A percentile compares a stretch with the other conserved stretches of the same genome.
Conservation (phyloP, 1,140 invertebrate genomes). For the Drosophila sp. region DNA sequence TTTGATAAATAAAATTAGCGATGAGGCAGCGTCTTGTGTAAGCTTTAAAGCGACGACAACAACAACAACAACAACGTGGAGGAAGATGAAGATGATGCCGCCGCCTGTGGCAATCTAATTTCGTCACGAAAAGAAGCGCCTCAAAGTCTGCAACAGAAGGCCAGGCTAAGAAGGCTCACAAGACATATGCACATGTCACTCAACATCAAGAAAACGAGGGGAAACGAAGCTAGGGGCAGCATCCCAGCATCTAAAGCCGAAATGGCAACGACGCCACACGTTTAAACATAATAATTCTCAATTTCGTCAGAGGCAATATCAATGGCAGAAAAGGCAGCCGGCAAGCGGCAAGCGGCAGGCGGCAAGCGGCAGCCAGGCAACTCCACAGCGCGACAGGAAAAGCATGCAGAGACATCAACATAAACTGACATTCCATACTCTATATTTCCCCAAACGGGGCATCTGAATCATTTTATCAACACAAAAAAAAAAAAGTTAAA, state of each 20-base stretch:
- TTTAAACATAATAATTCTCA: slow-evolving; percentile 81
- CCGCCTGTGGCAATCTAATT: slow-evolving; percentile 54
- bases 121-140: slow-evolving; percentile 43
- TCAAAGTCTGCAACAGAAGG: slow-evolving; percentile 63
- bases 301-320: slow-evolving; percentile 76
- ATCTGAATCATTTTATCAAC: no score
- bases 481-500: no score
- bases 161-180: slow-evolving; percentile 27
- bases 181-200: slow-evolving; percentile 36
- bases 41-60: slow-evolving; percentile 45
- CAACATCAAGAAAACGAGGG: neutral
- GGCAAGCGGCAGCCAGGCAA: neutral
- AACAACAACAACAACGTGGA: no score
- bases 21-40: slow-evolving; percentile 7
- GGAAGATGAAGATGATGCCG: neutral
- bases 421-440: slow-evolving; percentile 68
- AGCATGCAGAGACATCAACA: slow-evolving; percentile 74
- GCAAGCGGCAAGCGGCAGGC: no score
- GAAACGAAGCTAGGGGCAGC: slow-evolving; percentile 11
- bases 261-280: slow-evolving; percentile 63
- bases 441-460: neutral
- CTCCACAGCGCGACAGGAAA: slow-evolving; percentile 56
- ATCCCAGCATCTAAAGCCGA: slow-evolving; percentile 35
- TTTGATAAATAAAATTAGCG: slow-evolving; percentile 4
- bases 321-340: slow-evolving; percentile 55